Evolutionary conservation across 2,113 vertebrate species (phyloP), one percentile per base, ranked within the genome.

Genomic region (Cyanistes caeruleus): DNA sequence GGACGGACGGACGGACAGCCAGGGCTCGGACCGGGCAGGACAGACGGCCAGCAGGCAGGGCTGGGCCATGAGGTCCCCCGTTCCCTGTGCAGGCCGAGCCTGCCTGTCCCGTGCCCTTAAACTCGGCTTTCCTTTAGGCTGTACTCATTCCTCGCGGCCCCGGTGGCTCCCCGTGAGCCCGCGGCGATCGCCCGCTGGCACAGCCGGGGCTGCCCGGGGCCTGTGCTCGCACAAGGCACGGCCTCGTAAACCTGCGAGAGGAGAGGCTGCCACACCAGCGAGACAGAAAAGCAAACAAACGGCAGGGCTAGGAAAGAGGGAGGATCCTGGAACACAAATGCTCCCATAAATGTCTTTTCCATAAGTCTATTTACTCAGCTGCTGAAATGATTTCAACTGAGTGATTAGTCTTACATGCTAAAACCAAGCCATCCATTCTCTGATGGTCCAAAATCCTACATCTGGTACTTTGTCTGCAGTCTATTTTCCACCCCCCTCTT

Each of bases 301-400:
- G 35, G 68, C 52, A 46, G 76, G 33, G 25, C 48, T 64, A 4
- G 81, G 69, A 12, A 46, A 49, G 37, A 83, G 94, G 88, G 91
- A 69, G 75, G 87, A 19, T 79, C 82, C 93, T 62, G 91, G 67
- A 70, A 69, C 82, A 62, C 81, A 69, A 80, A 76, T 13, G 72
- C 63, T 58, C 75, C 93, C 93, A n/a, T 69, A 89, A 94, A 94
- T 79, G 94, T 91, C 87, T 91, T 85, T 95, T 89, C 84, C 27
- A 2, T 73, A 62, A 27, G 62, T 64, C 77, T 96, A 15, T 96
- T 96, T 91, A 77, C 89, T 96, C 96, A 96, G 93, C 96, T 96
- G 96, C 87, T 62, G 90, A 91, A 68, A 80, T 86, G 25, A 83
- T 89, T 93, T 80, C 92, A 67, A 21, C 83, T 22, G 76, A 87